phyloP scores from a whole-genome alignment of 2,888 invertebrate genomes.

The Blastobasis lacticolella region DNA sequence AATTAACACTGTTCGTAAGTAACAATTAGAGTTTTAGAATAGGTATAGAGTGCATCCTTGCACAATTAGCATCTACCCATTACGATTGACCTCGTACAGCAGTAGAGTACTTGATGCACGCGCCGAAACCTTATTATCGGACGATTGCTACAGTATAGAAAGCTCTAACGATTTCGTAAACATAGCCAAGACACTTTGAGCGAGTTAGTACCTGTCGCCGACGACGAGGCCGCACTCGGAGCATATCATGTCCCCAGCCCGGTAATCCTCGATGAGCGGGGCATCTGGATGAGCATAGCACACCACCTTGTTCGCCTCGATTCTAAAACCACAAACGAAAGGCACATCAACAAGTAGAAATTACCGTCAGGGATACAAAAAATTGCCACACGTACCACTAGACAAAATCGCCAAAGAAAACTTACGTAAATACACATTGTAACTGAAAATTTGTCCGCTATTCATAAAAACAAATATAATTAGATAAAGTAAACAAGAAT shows the following conservation, averaged over 20 bases:
- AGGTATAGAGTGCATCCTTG: slow-evolving; percentile 12
- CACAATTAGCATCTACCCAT: slow-evolving; percentile 21
- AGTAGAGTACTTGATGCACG: slow-evolving; percentile 25
- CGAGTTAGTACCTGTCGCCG: slow-evolving; percentile 86
- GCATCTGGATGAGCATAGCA: slow-evolving; percentile 97
- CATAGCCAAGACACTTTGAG: slow-evolving; percentile 23
- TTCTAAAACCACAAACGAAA: slow-evolving; percentile 72
- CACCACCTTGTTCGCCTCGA: slow-evolving; percentile 84
- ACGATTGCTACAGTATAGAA: slow-evolving; percentile 29
- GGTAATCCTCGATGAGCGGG: slow-evolving; percentile 96
- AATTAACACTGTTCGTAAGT: too few species aligned
- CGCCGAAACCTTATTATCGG: slow-evolving; percentile 30
- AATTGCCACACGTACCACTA: slow-evolving; percentile 16
- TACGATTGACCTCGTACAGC: slow-evolving; percentile 23
- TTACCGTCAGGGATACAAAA: slow-evolving; percentile 28
- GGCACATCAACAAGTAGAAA: slow-evolving; percentile 51
- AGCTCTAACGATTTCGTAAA: slow-evolving; percentile 39
- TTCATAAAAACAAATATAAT: slow-evolving; percentile 29
- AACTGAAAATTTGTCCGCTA: slow-evolving; percentile 31
- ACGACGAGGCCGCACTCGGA: slow-evolving; percentile 99
- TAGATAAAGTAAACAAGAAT: slow-evolving; percentile 33
- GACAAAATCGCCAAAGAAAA: slow-evolving; percentile 18
- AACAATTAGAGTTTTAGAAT: background rate
- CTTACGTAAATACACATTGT: slow-evolving; percentile 33
- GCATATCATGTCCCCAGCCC: slow-evolving; percentile 99